Conservation (phyloP, 2,113 vertebrate genomes). For the Neopipo cinnamomea region DNA sequence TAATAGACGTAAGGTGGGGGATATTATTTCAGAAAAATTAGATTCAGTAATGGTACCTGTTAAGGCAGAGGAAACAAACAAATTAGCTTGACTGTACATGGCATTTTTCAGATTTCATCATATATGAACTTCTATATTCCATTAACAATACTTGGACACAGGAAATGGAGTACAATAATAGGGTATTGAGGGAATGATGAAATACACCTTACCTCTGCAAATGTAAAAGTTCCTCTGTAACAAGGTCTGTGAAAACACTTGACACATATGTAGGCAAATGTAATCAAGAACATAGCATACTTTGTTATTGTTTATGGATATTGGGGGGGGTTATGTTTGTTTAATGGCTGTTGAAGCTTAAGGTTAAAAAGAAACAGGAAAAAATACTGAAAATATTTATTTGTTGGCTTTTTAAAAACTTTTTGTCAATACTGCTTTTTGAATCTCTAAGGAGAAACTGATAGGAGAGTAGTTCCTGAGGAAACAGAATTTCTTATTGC, state of each 20-base stretch:
- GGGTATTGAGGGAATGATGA: neutral
- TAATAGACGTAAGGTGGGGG: neutral
- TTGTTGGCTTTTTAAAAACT: neutral
- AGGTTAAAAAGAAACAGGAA: neutral
- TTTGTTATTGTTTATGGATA: neutral
- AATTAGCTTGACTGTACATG: neutral
- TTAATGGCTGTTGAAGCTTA: neutral
- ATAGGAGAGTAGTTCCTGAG: neutral
- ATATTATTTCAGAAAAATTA: neutral
- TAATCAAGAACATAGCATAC: neutral
- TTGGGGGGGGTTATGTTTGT: neutral
- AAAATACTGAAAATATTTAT: neutral
- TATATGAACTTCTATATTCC: neutral
- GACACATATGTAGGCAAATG: neutral
- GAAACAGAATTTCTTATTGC: neutral
- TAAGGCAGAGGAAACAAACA: neutral
- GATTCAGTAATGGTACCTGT: neutral
- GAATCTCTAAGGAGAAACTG: neutral
- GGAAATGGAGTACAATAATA: neutral
- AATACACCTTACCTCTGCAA: neutral
- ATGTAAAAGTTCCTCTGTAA: neutral
- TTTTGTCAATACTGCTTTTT: neutral
- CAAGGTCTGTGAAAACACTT: neutral
- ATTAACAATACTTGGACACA: neutral
- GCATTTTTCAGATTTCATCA: neutral